Evolutionary conservation across 2,113 vertebrate genomes (phyloP).

Genomic region (Oncorhynchus mykiss): DNA sequence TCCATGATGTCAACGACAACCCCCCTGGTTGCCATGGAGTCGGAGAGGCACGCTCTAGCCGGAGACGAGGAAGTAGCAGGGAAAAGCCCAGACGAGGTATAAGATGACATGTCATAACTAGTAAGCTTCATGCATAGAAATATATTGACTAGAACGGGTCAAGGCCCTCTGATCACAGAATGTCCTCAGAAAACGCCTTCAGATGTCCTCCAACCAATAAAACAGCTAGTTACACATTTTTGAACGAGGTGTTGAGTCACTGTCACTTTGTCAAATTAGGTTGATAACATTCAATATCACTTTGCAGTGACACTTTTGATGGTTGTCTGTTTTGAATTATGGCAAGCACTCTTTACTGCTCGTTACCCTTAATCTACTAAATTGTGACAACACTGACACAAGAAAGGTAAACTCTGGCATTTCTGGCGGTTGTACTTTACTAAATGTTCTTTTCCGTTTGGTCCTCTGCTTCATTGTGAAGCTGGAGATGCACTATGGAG

Average conservation of each 20-base stretch:
- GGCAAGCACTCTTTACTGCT: neutral
- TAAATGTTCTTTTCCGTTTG: neutral
- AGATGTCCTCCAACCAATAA: conserved; percentile 20
- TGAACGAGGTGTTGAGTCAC: conserved; percentile 31
- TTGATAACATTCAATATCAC: conserved; percentile 35
- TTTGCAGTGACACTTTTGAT: conserved; percentile 6
- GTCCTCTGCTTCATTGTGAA: conserved; percentile 20
- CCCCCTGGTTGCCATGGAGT: conserved; percentile 65
- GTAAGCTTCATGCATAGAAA: neutral
- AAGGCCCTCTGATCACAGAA: too few species aligned
- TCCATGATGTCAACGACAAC: conserved; percentile 54
- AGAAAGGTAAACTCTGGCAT: too few species aligned
- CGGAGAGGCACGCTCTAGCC: conserved; percentile 70
- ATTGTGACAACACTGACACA: neutral
- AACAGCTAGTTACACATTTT: conserved; percentile 33
- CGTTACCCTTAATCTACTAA: neutral
- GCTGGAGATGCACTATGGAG: conserved; percentile 48
- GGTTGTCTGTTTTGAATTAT: neutral
- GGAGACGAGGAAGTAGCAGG: conserved; percentile 54
- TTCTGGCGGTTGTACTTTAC: neutral
- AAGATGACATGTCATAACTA: neutral
- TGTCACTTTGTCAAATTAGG: conserved; percentile 38
- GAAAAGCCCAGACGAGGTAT: conserved; percentile 68
- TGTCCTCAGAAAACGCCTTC: neutral
- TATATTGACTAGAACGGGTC: too few species aligned